A percentile compares a stretch with the other conserved stretches of the same genome.
Evolutionary conservation across 2,113 vertebrate species (phyloP).

Genomic region (Pteruthius melanotis): DNA sequence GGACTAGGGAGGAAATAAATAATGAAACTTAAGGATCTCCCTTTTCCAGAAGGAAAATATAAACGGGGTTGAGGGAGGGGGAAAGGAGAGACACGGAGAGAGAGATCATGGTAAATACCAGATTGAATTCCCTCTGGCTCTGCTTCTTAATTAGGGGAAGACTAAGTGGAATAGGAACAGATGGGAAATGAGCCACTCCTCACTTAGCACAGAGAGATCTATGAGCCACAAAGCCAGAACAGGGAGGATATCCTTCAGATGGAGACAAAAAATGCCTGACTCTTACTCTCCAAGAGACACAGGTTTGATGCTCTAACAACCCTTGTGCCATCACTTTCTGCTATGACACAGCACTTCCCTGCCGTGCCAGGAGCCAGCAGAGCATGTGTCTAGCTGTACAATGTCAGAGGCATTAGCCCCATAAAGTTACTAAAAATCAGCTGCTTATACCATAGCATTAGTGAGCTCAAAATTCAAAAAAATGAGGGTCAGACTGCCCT

Average conservation of each 20-base stretch:
- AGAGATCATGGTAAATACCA: background rate
- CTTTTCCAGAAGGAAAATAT: background rate
- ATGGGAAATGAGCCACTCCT: conserved; percentile 27
- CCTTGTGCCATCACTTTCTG: background rate
- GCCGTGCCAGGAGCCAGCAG: background rate
- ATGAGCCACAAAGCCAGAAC: background rate
- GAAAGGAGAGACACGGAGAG: background rate
- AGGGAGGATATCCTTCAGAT: background rate
- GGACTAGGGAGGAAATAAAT: background rate
- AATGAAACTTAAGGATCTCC: background rate
- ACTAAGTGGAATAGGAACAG: conserved; percentile 35
- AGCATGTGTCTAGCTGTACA: background rate
- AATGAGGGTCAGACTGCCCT: background rate
- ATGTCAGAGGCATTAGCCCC: accelerated
- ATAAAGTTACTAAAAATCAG: background rate
- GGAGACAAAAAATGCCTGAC: background rate
- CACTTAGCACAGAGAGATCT: background rate
- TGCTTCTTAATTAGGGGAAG: conserved; percentile 35
- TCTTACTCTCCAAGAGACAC: background rate
- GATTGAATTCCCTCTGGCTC: conserved; percentile 20
- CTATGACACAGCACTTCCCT: background rate
- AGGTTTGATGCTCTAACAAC: background rate
- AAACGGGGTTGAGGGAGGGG: accelerated
- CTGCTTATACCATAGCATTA: background rate
- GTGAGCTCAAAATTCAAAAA: background rate